phyloP scores from a whole-genome alignment of 2,888 invertebrate genomes.

The Scaeva pyrastri region DNA sequence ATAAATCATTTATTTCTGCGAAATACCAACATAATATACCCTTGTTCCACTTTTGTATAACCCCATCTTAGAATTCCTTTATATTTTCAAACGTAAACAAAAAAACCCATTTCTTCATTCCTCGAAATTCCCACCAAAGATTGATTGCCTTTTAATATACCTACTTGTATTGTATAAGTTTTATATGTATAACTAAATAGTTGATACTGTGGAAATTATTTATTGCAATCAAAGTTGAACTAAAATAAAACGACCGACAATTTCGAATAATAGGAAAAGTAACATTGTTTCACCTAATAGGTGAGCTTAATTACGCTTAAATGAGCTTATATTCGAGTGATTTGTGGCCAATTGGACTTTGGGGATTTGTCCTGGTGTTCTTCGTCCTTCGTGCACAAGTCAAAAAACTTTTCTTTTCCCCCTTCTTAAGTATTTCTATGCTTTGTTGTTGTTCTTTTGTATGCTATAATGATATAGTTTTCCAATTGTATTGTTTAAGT shows the following conservation, averaged over 20 bases:
- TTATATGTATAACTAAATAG: background rate
- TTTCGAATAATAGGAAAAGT: constrained; percentile 21
- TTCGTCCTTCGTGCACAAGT: background rate
- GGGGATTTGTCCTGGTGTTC: constrained; percentile 48
- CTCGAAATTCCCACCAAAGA: constrained; percentile 30
- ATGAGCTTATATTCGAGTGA: constrained; percentile 67
- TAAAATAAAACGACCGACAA: constrained; percentile 37
- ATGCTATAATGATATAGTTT: constrained; percentile 2
- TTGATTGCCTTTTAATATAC: constrained; percentile 64
- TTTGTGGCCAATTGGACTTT: constrained; percentile 68
- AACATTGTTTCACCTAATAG: constrained; percentile 73
- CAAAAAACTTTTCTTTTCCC: constrained; percentile 22
- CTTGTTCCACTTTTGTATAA: too few species aligned
- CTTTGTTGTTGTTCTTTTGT: constrained; percentile 11
- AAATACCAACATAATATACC: too few species aligned
- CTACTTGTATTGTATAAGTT: constrained; percentile 9
- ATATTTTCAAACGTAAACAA: background rate
- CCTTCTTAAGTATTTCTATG: constrained; percentile 13
- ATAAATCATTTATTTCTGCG: too few species aligned
- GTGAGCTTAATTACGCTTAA: constrained; percentile 74
- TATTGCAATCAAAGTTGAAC: constrained; percentile 69
- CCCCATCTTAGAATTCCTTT: too few species aligned
- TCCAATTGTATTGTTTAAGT: constrained; percentile 1
- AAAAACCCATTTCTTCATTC: background rate
- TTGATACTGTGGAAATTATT: constrained; percentile 53